Percentiles rank a stretch among this genome's conserved stretches.
These are phyloP conservation scores for Mactromeris polynyma DNA, from an alignment of 2,888 invertebrate genomes.

Conservation along the genomic window DNA sequence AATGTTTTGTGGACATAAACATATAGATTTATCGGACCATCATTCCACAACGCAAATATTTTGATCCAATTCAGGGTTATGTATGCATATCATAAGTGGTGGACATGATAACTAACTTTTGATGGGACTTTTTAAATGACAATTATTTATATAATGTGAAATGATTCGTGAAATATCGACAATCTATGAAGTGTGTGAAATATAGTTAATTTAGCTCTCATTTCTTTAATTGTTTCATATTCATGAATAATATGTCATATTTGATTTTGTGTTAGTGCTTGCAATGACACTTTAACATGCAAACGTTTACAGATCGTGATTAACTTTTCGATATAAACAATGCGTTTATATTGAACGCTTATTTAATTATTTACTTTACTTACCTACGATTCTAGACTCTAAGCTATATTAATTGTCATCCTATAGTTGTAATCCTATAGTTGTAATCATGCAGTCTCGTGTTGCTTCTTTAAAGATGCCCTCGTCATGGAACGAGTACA, in stretches of 20 bases:
- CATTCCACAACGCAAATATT: conserved; percentile 28
- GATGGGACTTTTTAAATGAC: neutral
- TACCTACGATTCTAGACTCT: neutral
- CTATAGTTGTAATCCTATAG: neutral
- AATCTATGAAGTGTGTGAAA: no score
- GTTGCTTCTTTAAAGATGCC: conserved; percentile 76
- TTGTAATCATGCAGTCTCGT: conserved; percentile 68
- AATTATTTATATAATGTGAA: no score
- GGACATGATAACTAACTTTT: neutral
- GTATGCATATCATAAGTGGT: neutral
- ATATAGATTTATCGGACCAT: conserved; percentile 27
- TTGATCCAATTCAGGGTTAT: neutral
- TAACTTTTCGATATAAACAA: neutral
- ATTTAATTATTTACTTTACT: neutral
- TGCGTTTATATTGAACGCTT: neutral
- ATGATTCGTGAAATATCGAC: no score
- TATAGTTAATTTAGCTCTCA: no score
- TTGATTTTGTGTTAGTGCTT: no score
- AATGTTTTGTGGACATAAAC: neutral
- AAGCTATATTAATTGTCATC: neutral
- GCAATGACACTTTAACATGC: neutral
- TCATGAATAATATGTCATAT: no score
- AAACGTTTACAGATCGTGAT: neutral
- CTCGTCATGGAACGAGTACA: conserved; percentile 79
- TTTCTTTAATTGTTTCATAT: no score